These are phyloP conservation scores for Cottus gobio DNA, from an alignment of 2,113 vertebrate species.

Conservation along the genomic window DNA sequence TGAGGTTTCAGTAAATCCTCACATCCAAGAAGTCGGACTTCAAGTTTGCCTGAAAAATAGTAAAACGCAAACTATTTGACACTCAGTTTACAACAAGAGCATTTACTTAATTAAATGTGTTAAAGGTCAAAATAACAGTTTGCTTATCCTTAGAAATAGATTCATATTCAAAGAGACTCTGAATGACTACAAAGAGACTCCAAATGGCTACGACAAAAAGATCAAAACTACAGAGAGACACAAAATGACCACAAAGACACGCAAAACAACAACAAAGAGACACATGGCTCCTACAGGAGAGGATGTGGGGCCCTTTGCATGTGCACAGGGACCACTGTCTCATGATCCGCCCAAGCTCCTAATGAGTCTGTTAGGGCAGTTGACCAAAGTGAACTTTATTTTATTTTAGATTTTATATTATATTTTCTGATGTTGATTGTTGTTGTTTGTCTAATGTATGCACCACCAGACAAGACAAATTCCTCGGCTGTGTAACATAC, in stretches of 20 bases:
- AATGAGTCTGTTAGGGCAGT: slow-evolving; percentile 8
- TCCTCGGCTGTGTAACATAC: too few relatives aligned
- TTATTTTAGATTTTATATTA: too few relatives aligned
- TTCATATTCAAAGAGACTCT: neutral
- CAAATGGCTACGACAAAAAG: too few relatives aligned
- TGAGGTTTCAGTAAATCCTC: slow-evolving; percentile 64
- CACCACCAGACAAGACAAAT: too few relatives aligned
- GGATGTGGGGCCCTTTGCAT: too few relatives aligned
- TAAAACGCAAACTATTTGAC: neutral
- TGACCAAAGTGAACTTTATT: slow-evolving; percentile 3
- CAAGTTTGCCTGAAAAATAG: slow-evolving; percentile 68
- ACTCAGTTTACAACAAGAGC: neutral
- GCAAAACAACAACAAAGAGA: too few relatives aligned
- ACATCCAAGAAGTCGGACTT: slow-evolving; percentile 74
- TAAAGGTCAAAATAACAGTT: neutral
- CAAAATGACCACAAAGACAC: neutral
- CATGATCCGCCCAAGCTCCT: neutral
- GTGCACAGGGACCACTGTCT: too few relatives aligned
- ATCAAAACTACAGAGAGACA: neutral
- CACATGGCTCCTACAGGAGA: too few relatives aligned
- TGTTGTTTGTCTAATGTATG: too few relatives aligned
- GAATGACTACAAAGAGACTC: neutral
- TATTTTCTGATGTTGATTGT: too few relatives aligned
- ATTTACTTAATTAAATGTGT: neutral
- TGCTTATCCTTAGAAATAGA: neutral